Percentiles rank a stretch among this genome's conserved stretches.
Evolutionary conservation across 2,888 invertebrate species (phyloP).

Genomic region (Morinoia aosen): DNA sequence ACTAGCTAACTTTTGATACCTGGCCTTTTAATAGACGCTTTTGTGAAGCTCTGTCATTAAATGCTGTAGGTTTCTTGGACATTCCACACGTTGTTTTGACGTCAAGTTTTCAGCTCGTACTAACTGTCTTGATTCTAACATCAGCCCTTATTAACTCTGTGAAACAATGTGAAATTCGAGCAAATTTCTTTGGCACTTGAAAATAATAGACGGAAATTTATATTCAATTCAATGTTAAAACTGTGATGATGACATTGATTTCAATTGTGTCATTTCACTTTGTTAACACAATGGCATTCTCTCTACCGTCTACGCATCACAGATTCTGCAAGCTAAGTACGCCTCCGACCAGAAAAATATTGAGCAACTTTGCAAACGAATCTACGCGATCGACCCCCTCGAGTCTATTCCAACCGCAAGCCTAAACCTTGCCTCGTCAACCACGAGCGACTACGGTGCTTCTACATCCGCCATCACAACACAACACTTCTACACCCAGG

Average conservation of each 20-base stretch:
- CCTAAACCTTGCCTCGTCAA: conserved; percentile 55
- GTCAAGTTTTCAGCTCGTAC: background rate
- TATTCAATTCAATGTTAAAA: background rate
- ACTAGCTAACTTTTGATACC: conserved; percentile 31
- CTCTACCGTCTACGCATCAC: conserved; percentile 67
- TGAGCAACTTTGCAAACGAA: conserved; percentile 67
- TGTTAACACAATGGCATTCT: conserved; percentile 60
- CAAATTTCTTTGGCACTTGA: background rate
- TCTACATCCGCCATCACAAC: conserved; percentile 53
- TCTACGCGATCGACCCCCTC: conserved; percentile 67
- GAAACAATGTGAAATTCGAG: background rate
- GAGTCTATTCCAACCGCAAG: conserved; percentile 65
- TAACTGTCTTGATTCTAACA: conserved; percentile 12
- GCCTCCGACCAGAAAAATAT: conserved; percentile 66
- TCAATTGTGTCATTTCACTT: conserved; percentile 35
- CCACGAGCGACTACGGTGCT: conserved; percentile 66
- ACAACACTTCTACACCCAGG: conserved; percentile 24
- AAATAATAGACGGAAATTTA: background rate
- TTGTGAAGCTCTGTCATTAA: background rate
- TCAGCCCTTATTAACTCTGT: background rate
- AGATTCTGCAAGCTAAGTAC: conserved; percentile 67
- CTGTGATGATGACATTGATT: conserved; percentile 50
- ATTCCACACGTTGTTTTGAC: background rate
- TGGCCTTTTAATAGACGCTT: background rate
- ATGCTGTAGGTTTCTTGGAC: background rate